These are phyloP conservation scores for Epinephelus coioides DNA, from an alignment of 2,797 vertebrate genomes.

Conservation along the genomic window DNA sequence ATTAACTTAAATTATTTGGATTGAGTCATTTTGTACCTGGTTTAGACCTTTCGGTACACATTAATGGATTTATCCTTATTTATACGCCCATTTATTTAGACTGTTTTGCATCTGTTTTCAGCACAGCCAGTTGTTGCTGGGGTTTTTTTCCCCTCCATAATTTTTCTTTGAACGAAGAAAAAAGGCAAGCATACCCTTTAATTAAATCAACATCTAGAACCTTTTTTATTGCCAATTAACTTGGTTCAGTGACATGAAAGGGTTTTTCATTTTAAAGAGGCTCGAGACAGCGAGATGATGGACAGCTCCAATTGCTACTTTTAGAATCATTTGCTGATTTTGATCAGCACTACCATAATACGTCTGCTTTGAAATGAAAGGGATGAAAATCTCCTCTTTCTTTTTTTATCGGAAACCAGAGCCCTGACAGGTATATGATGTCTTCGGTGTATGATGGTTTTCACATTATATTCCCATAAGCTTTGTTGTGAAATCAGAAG, in stretches of 20 bases:
- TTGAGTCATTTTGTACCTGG: conserved; percentile 70
- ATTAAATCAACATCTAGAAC: conserved; percentile 78
- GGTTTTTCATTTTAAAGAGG: conserved; percentile 69
- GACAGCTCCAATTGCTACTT: conserved; percentile 76
- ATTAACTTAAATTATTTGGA: conserved; percentile 82
- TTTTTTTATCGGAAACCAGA: conserved; percentile 39
- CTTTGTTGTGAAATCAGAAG: conserved; percentile 60
- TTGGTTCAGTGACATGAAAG: conserved; percentile 74
- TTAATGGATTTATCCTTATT: conserved; percentile 63
- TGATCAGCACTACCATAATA: conserved; percentile 63
- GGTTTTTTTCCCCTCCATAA: conserved; percentile 8
- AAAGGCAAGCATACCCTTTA: conserved; percentile 57
- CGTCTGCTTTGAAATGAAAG: conserved; percentile 65
- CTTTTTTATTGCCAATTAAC: conserved; percentile 79
- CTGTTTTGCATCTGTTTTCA: conserved; percentile 42
- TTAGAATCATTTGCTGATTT: conserved; percentile 76
- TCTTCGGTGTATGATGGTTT: conserved; percentile 44
- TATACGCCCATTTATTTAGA: conserved; percentile 47
- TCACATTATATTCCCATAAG: conserved; percentile 35
- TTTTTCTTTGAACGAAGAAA: conserved; percentile 52
- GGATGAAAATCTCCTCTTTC: conserved; percentile 11
- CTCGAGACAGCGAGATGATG: conserved; percentile 61
- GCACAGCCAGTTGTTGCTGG: conserved; percentile 17
- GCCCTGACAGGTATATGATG: conserved; percentile 50
- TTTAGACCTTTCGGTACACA: conserved; percentile 45